Percentiles rank a stretch among this genome's conserved stretches.
Evolutionary conservation across 2,888 invertebrate species (phyloP).

Genomic region (Lissonota sp.): DNA sequence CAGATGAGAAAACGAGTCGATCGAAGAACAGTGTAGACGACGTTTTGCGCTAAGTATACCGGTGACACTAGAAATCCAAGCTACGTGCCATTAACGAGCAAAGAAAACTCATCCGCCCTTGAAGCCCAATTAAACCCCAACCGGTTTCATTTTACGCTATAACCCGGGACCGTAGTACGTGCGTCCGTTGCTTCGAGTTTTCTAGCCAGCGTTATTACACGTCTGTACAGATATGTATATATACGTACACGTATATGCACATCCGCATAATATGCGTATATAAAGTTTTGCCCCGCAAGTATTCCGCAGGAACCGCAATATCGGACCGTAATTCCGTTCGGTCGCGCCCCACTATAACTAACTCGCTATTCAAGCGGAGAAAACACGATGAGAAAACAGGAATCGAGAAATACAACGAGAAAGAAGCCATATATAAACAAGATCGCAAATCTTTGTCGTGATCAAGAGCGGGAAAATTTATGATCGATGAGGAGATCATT

Average conservation of each 20-base stretch:
- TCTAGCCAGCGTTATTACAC: not conserved
- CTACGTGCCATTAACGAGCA: constrained; percentile 45
- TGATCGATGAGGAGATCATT: no score
- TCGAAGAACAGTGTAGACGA: not conserved
- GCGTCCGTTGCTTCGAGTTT: constrained; percentile 52
- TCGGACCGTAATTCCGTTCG: constrained; percentile 36
- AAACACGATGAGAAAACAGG: constrained; percentile 34
- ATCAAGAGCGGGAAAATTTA: no score
- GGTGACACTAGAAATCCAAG: constrained; percentile 57
- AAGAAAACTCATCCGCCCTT: constrained; percentile 59
- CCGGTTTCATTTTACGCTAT: constrained; percentile 38
- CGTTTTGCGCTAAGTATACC: constrained; percentile 29
- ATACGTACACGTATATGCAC: not conserved
- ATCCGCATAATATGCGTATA: no score
- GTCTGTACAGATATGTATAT: not conserved
- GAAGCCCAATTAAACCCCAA: constrained; percentile 58
- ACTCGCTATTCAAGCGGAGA: no score
- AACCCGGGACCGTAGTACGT: constrained; percentile 15
- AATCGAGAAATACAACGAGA: constrained; percentile 35
- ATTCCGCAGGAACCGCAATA: constrained; percentile 18
- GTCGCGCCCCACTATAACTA: not conserved
- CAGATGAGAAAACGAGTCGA: constrained; percentile 8
- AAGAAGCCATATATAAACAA: not conserved
- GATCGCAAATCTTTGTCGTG: no score
- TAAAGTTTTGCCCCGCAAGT: constrained; percentile 38